Evolutionary conservation across 2,797 vertebrate species (phyloP), one percentile per base, ranked within the genome.

Genomic region (Octomys mimax): DNA sequence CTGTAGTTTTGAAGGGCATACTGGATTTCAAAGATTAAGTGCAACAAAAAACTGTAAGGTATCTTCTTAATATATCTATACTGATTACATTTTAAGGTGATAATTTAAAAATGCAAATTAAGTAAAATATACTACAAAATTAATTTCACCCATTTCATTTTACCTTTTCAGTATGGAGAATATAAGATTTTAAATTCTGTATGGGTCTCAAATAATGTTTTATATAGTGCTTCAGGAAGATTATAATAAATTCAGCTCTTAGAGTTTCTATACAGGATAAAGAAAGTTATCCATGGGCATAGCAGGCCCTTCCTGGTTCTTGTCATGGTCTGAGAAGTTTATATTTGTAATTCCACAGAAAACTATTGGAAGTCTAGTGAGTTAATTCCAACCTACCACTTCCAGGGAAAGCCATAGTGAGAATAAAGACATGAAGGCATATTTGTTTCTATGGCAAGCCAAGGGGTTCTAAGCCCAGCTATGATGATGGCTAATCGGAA

Each of bases 41-140:
- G n/a, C 16, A 52, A 68, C 18, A 49, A 87, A 73, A 75, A 79
- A 54, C 18, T 24, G 2, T 36, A 91, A 70, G 22, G 13, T 46
- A 79, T 14, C 68, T 87, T 88, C 46, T 42, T 61, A 87, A 36
- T 57, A 39, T 46, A 62, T 61, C 84, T 89, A 62, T 52, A 75
- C 11, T 85, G 54, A 79, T 68, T 70, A n/a, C 19, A 77, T 77
- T 10, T 36, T 83, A 88, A 64, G 68, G 42, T 68, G 12, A 66
- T 52, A 28, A 68, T 85, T n/a, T 83, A 81, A 94, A 89, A 22
- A 33, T 26, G 54, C 10, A 77, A 59, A 13, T 64, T 77, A 92
- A 87, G 84, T 92, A 81, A 85, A 78, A 91, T 70, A 82, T 12
- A 57, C 24, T 42, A 73, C 31, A 78, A 85, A 95, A 84, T 88